These are phyloP conservation scores for Bombus superbus DNA, from an alignment of 1,140 invertebrate genomes.

Conservation along the genomic window DNA sequence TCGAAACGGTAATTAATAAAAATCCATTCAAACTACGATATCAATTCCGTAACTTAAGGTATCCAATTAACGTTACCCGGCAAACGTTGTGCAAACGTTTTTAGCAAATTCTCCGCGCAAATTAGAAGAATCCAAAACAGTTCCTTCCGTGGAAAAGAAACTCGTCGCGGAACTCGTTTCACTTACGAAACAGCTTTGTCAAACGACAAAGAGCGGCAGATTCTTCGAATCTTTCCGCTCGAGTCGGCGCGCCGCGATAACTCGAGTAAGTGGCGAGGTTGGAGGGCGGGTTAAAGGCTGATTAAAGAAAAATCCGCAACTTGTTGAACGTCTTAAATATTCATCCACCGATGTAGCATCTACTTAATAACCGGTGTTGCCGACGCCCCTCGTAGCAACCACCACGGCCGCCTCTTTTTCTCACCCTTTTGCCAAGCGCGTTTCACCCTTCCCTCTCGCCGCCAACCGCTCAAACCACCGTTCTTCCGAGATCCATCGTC, in stretches of 20 bases:
- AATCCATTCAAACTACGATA: not conserved
- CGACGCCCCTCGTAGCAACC: slow-evolving; percentile 59
- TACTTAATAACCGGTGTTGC: slow-evolving; percentile 81
- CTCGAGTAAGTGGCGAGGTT: slow-evolving; percentile 48
- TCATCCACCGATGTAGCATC: slow-evolving; percentile 81
- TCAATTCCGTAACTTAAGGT: not conserved
- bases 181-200: not conserved
- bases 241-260: slow-evolving; percentile 47
- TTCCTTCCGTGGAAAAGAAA: not conserved
- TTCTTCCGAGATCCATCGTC: slow-evolving; percentile 66
- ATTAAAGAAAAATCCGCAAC: slow-evolving; percentile 83
- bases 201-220: slow-evolving; percentile 5
- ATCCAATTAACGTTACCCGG: no score
- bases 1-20: slow-evolving; percentile 17
- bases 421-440: slow-evolving; percentile 54
- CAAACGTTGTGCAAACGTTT: no score
- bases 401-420: slow-evolving; percentile 56
- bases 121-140: no score
- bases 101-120: no score
- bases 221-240: slow-evolving; percentile 45
- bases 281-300: slow-evolving; percentile 63
- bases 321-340: slow-evolving; percentile 83
- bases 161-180: not conserved
- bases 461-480: not conserved
- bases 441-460: slow-evolving; percentile 9